Base-by-base conservation (phyloP, 2,113 vertebrate species). In the Muntiacus reevesi region DNA sequence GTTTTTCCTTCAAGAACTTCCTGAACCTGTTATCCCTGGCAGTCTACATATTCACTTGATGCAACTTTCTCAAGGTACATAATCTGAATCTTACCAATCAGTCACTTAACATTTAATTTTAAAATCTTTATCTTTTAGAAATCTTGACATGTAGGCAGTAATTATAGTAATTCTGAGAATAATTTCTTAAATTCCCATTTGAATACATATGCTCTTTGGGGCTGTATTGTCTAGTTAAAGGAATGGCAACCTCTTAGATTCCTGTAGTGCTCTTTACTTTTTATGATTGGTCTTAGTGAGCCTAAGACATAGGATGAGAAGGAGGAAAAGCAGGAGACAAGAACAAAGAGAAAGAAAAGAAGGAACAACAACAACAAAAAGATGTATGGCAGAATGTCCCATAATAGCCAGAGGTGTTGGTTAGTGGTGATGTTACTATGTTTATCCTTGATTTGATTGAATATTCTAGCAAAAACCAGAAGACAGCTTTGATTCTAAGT, bases 1-100 rank as follows among this genome's bases (percentile, higher is more conserved):
- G 97, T 99, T 99, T 98, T 99, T 99, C 98, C 99, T 99, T 99
- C 99, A 99, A 98, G 99, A 99, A 99, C 99, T 99, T 99, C 99
- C 99, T 91, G 99, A 99, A 98, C 99, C 99, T 13, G 99, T 99
- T 98, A 99, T 99, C 94, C 99, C 99, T 95, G 99, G 99, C 87
- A 99, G 98, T 96, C 98, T 99, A 97, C 99, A 99, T 98, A 98
- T 98, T 97, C 99, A 99, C 98, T 99, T 99, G 96, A 99, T 99
- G 97, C 99, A 99, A 97, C 99, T 99, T 94, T 99, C 99, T 99
- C 99, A 99, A 99, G 99, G 99, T 99, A 98, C 52, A 14, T 67
- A 87, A 45, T 93, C 94, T 67, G 47, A 89, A 94, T 96, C 40
- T 83, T 84, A 85, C 7, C 60, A 71, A 2, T 55, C 4, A 82